phyloP scores from a whole-genome alignment of 2,797 vertebrate genomes.

The Podargus strigoides region DNA sequence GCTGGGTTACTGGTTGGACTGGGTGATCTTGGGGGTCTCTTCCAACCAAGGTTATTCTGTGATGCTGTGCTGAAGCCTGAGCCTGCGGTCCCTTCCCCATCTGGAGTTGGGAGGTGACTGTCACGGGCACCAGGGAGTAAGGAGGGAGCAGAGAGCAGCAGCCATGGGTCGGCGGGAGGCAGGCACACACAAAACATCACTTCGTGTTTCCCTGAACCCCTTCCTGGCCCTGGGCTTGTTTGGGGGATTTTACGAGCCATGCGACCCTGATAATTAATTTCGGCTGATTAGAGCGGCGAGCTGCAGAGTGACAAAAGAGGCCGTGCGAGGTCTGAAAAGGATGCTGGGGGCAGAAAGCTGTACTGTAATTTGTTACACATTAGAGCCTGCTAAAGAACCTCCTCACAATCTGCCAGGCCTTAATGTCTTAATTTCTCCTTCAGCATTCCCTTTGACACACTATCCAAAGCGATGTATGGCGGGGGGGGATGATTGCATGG shows the following conservation, averaged over 20 bases:
- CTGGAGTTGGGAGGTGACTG: too few species aligned
- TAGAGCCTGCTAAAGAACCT: neutral
- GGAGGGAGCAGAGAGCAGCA: neutral
- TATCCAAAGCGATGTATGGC: neutral
- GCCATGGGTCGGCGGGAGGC: neutral
- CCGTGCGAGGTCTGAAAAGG: neutral
- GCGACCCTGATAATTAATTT: neutral
- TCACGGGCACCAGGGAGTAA: rapidly evolving
- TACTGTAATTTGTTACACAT: slow-evolving; percentile 39
- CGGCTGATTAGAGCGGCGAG: neutral
- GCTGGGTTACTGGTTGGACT: too few species aligned
- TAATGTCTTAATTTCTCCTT: slow-evolving; percentile 36
- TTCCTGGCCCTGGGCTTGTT: neutral
- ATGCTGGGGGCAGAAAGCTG: neutral
- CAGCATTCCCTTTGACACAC: neutral
- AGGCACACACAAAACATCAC: neutral
- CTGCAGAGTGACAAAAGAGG: neutral
- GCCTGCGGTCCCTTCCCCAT: too few species aligned
- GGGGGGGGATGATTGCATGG: neutral
- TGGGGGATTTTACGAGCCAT: neutral
- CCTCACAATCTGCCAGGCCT: neutral
- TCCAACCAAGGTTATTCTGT: too few species aligned
- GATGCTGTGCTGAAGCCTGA: too few species aligned
- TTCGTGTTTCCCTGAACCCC: neutral
- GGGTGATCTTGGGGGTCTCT: too few species aligned